A percentile compares a stretch with the other conserved stretches of the same genome.
Evolutionary conservation across 2,113 vertebrate species (phyloP).

Genomic region (Potamarius usumacintae): DNA sequence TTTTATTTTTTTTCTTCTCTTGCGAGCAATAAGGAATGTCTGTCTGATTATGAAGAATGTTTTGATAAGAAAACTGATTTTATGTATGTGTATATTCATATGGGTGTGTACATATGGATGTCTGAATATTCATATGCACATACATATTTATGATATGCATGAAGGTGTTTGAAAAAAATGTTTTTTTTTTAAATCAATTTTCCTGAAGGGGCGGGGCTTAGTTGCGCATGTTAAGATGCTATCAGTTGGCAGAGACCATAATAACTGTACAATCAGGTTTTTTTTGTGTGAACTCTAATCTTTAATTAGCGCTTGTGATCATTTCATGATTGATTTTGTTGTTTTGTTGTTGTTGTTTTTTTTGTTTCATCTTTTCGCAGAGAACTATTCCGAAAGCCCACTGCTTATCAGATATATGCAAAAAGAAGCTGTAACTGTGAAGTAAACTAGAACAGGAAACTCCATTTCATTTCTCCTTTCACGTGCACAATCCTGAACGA

Average conservation of each 20-base stretch:
- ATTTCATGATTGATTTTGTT: conserved; percentile 64
- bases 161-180: conserved; percentile 63
- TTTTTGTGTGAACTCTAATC: conserved; percentile 45
- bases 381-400: conserved; percentile 73
- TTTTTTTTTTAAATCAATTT: conserved; percentile 48
- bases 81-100: conserved; percentile 68
- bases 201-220: conserved; percentile 57
- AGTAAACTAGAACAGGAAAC: conserved; percentile 67
- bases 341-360: conserved; percentile 36
- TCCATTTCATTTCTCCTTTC: conserved; percentile 68
- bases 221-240: conserved; percentile 73
- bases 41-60: conserved; percentile 53
- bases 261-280: conserved; percentile 67
- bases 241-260: conserved; percentile 66
- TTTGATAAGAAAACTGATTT: conserved; percentile 64
- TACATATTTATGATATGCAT: conserved; percentile 74
- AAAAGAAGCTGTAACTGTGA: conserved; percentile 78
- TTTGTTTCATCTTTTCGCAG: conserved; percentile 69
- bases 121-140: conserved; percentile 60
- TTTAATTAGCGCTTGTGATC: conserved; percentile 51
- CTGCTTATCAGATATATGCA: conserved; percentile 79
- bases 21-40: conserved; percentile 72
- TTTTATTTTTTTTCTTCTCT: conserved; percentile 59
- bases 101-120: conserved; percentile 64
- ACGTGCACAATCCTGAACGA: conserved; percentile 49